Conservation (phyloP, 2,888 invertebrate genomes). For the Ophraella communa region DNA sequence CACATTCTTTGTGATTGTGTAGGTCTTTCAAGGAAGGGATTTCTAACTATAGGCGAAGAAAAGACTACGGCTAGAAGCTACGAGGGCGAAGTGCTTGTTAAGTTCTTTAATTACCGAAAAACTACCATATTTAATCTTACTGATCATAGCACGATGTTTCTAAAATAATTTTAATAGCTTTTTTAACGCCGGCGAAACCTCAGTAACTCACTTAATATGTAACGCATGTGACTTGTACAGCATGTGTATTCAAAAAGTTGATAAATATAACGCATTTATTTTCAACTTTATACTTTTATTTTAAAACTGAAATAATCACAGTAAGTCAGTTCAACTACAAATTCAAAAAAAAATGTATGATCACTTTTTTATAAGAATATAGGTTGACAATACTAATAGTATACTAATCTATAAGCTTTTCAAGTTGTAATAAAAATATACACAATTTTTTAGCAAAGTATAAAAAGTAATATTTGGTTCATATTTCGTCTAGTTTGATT, state of each 20-base stretch:
- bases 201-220: too few relatives aligned
- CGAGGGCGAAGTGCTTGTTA: too few relatives aligned
- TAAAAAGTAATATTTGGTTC: background rate
- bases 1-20: too few relatives aligned
- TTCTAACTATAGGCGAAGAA: too few relatives aligned
- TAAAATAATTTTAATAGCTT: too few relatives aligned
- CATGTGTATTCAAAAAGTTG: background rate
- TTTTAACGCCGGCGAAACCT: too few relatives aligned
- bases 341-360: background rate
- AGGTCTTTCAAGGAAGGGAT: too few relatives aligned
- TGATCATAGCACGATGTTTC: too few relatives aligned
- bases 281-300: background rate
- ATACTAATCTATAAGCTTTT: background rate
- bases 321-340: constrained; percentile 5
- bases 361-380: background rate
- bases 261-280: background rate
- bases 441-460: background rate
- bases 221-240: too few relatives aligned
- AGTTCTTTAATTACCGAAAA: too few relatives aligned
- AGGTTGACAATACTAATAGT: background rate
- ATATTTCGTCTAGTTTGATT: background rate
- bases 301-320: constrained; percentile 13
- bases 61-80: too few relatives aligned
- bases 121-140: too few relatives aligned
- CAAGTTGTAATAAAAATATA: background rate